Evolutionary conservation across 2,888 invertebrate species (phyloP).

Genomic region (Tetranychus piercei): DNA sequence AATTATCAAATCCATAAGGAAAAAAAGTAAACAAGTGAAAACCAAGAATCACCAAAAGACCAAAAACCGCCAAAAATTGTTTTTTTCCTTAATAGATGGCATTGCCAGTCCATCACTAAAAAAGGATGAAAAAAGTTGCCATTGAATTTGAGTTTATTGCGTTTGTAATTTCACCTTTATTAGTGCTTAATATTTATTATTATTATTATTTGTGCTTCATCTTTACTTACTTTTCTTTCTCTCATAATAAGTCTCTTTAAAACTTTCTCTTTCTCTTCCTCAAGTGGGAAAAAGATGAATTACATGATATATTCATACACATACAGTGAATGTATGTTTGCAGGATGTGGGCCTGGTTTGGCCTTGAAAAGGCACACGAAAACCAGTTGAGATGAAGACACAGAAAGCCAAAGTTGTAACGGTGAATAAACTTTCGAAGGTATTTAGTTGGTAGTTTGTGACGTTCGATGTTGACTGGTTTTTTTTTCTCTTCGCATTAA

Average conservation of each 20-base stretch:
- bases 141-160: background rate
- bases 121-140: background rate
- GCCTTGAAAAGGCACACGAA: background rate
- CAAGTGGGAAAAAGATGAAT: background rate
- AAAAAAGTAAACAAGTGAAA: background rate
- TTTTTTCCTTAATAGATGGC: background rate
- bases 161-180: background rate
- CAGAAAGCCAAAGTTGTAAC: background rate
- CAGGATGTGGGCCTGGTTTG: conserved; percentile 1
- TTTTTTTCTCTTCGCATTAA: background rate
- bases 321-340: background rate
- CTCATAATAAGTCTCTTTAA: background rate
- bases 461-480: background rate
- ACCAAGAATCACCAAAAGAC: background rate
- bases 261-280: background rate
- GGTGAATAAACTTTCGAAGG: conserved; percentile 1
- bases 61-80: background rate
- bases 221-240: background rate
- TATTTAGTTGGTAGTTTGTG: background rate
- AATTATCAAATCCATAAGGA: background rate
- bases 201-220: too few relatives aligned
- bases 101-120: background rate
- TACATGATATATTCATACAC: background rate
- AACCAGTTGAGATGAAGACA: background rate
- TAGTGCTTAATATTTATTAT: too few relatives aligned